A percentile compares a stretch with the other conserved stretches of the same genome.
Conservation (phyloP, 2,888 invertebrate genomes). For the Trisateles emortualis region DNA sequence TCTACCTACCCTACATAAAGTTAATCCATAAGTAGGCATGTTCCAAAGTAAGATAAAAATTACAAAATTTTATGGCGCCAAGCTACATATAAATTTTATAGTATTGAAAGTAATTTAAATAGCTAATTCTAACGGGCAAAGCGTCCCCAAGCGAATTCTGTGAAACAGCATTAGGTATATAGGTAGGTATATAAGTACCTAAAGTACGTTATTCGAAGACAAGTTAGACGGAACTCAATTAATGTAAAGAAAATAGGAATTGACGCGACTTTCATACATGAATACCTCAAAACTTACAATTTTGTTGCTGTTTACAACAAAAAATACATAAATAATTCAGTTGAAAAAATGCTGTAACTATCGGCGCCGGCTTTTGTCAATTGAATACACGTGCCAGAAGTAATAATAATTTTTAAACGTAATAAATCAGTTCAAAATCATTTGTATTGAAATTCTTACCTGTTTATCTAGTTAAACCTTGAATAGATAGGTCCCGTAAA, state of each 20-base stretch:
- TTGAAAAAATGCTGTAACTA: conserved; percentile 28
- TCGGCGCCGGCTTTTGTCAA: conserved; percentile 54
- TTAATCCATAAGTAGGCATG: too few species aligned
- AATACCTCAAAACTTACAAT: conserved; percentile 6
- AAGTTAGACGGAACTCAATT: background rate
- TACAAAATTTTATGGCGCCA: too few species aligned
- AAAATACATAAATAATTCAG: conserved; percentile 21
- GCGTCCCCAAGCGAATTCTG: too few species aligned
- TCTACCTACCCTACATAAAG: too few species aligned
- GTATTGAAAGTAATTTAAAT: too few species aligned
- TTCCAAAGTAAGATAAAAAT: too few species aligned
- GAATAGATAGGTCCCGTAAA: conserved; percentile 4
- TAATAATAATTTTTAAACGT: background rate
- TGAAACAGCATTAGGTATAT: too few species aligned
- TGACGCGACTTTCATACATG: background rate
- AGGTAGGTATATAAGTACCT: background rate
- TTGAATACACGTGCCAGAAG: conserved; percentile 45
- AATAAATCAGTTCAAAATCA: background rate
- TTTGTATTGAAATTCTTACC: conserved; percentile 28
- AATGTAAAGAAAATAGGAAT: background rate
- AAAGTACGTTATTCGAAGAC: background rate
- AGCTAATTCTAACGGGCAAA: too few species aligned
- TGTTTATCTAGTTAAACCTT: conserved; percentile 6
- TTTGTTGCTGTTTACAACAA: conserved; percentile 20
- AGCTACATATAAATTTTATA: too few species aligned